Percentiles rank a stretch among this genome's conserved stretches.
Evolutionary conservation across 2,113 vertebrate species (phyloP).

Genomic region (Aspiorhynchus laticeps): DNA sequence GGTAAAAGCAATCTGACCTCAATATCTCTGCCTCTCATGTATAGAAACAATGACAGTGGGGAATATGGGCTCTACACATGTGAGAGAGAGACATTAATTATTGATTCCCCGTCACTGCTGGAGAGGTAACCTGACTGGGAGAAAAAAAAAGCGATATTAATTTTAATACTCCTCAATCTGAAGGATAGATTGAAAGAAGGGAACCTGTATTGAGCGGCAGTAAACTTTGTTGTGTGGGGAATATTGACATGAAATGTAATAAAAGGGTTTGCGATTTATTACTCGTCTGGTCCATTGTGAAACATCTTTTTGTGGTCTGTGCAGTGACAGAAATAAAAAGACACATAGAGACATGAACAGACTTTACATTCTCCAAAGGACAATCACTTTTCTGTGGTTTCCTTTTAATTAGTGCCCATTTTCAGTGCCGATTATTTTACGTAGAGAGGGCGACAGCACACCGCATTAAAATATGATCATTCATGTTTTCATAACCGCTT

Average conservation of each 20-base stretch:
- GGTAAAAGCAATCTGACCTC: conserved; percentile 17
- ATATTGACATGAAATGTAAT: conserved; percentile 63
- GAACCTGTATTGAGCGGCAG: conserved; percentile 51
- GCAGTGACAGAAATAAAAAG: conserved; percentile 14
- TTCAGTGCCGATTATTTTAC: too few relatives aligned
- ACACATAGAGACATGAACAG: conserved; percentile 30
- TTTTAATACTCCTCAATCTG: conserved; percentile 60
- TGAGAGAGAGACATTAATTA: conserved; percentile 59
- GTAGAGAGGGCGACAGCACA: too few relatives aligned
- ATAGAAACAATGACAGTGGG: conserved; percentile 43
- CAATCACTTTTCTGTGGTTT: conserved; percentile 15
- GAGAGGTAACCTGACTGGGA: conserved; percentile 49
- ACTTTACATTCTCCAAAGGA: conserved; percentile 29
- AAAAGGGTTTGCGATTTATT: conserved; percentile 62
- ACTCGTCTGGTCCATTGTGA: conserved; percentile 32
- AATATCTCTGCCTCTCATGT: conserved; percentile 35
- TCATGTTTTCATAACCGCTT: too few relatives aligned
- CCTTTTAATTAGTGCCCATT: conserved; percentile 45
- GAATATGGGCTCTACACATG: conserved; percentile 44
- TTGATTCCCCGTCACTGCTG: conserved; percentile 58
- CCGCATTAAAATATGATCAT: too few relatives aligned
- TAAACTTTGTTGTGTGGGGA: conserved; percentile 59
- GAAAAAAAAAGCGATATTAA: conserved; percentile 45
- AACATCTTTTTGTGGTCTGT: conserved; percentile 27
- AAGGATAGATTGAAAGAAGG: conserved; percentile 52